Base-by-base conservation (phyloP, 2,888 invertebrate genomes). In the Pandemis heparana region DNA sequence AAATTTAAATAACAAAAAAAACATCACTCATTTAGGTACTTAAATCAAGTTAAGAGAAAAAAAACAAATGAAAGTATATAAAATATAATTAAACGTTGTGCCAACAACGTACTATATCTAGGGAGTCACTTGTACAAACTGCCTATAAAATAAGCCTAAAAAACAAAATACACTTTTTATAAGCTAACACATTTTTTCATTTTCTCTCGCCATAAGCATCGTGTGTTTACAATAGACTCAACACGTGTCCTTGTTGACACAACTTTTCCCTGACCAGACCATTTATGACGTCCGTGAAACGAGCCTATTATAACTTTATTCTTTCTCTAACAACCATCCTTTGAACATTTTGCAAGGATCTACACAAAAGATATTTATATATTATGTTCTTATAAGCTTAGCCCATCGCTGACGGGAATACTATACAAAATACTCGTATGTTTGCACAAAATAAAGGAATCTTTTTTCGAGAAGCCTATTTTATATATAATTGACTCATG, bases 401-500 rank as follows among this genome's bases (percentile, higher is more conserved):
- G 23, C 59, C 41, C 64, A 32, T 16, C 39, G 51, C 14, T 10
- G 51, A 32, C 41, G 60, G 63, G 80, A 80, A 87, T 82, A 83
- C 73, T 76, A 81, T 86, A 80, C 78, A 87, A 90, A 91, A 90
- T 88, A 32, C 23, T 32, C 23, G 23, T 32, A 88, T 84, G 84
- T 78, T 75, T 75, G 81, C 82, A 85, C 81, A 84, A 82, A 77
- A 76, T 78, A 83, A 83, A 83, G 81, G 79, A 83, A 75, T 82
- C 76, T 81, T 80, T 71, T 81, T 82, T 81, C 80, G 12, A 83
- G 83, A 85, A 89, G 84, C 83, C 83, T 90, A 88, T 85, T 85
- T 86, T 82, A 56, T 85, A 83, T 82, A 84, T 89, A 92, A 92
- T 92, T 92, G 93, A 92, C 93, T 85, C 83, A 83, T 83, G 83